These are phyloP conservation scores for Notechis scutatus DNA, from an alignment of 2,113 vertebrate species.

Conservation along the genomic window DNA sequence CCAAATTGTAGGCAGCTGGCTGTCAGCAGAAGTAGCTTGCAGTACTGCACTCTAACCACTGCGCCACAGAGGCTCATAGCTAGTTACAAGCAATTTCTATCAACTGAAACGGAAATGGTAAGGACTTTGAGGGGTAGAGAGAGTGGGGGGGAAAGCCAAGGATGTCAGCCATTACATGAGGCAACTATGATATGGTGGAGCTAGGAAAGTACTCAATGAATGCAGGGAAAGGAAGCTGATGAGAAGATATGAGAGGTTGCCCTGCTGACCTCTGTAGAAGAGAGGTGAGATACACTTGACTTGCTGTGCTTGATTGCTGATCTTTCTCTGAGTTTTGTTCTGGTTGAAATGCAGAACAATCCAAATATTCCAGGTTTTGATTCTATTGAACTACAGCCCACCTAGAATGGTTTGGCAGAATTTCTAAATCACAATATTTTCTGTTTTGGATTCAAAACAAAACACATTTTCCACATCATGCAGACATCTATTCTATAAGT, in stretches of 20 bases:
- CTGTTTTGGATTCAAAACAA: background rate
- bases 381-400: background rate
- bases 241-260: background rate
- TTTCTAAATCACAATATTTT: background rate
- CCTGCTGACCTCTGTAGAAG: background rate
- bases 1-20: too few relatives aligned
- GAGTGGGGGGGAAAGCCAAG: background rate
- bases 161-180: background rate
- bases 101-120: background rate
- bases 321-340: background rate
- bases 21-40: too few relatives aligned
- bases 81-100: background rate
- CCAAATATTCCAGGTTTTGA: background rate
- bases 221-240: background rate
- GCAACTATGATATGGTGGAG: background rate
- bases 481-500: background rate
- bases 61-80: background rate
- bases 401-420: background rate
- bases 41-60: too few relatives aligned
- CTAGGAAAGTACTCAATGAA: background rate
- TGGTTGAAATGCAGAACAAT: background rate
- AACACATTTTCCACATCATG: background rate
- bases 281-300: background rate
- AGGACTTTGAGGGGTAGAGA: background rate
- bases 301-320: background rate